Evolutionary conservation across 1,140 invertebrate species (phyloP).

Genomic region (Caenorhabditis latens): DNA sequence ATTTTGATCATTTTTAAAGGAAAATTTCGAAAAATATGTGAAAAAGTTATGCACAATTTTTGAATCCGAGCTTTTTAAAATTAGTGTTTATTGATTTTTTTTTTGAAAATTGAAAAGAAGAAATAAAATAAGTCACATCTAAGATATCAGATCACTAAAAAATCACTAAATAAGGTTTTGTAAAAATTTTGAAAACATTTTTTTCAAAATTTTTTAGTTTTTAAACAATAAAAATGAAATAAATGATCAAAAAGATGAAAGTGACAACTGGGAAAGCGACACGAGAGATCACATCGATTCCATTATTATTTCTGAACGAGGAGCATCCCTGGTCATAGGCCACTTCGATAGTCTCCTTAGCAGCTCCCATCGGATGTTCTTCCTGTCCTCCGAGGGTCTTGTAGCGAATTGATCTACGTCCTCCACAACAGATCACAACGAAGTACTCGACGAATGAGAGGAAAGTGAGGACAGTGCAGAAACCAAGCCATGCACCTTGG

Average conservation of each 20-base stretch:
- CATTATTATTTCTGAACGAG: constrained; percentile 62
- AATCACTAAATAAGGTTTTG: too few species aligned
- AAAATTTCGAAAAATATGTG: too few species aligned
- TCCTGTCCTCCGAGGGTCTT: constrained; percentile 50
- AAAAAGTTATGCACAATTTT: too few species aligned
- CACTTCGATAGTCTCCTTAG: constrained; percentile 62
- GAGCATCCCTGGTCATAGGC: constrained; percentile 59
- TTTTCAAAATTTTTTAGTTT: too few species aligned
- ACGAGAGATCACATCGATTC: constrained; percentile 72
- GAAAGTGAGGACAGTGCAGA: constrained; percentile 69
- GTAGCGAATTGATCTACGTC: constrained; percentile 62
- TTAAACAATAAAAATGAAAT: constrained; percentile 71
- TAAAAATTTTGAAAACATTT: too few species aligned
- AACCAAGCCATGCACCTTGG: constrained; percentile 60
- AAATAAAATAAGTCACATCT: too few species aligned
- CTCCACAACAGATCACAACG: constrained; percentile 68
- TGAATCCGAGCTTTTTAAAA: too few species aligned
- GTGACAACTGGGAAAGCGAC: constrained; percentile 74
- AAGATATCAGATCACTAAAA: too few species aligned
- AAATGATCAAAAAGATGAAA: constrained; percentile 71
- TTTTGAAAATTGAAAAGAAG: too few species aligned
- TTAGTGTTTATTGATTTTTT: too few species aligned
- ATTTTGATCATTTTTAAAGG: too few species aligned
- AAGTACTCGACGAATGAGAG: constrained; percentile 68
- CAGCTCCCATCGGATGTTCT: constrained; percentile 57